Conservation (phyloP, 2,797 vertebrate genomes). For the Chaetophractus vellerosus region DNA sequence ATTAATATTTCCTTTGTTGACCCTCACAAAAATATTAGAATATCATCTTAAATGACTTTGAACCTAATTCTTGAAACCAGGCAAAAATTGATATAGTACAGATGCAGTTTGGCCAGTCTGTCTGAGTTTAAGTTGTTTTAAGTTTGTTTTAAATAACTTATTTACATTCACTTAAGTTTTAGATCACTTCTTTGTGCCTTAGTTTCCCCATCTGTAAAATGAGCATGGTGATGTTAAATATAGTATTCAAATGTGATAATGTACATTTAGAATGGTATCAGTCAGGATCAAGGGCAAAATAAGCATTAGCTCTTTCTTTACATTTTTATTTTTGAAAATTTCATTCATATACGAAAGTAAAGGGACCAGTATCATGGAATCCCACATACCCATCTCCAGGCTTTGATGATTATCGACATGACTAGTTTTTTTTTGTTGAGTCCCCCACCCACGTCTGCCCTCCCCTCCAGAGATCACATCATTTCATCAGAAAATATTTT, state of each 20-base stretch:
- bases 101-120: not conserved
- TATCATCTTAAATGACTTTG: not conserved
- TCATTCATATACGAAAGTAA: not conserved
- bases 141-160: no score
- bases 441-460: not conserved
- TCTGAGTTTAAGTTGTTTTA: not conserved
- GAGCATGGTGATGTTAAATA: not conserved
- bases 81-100: not conserved
- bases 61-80: not conserved
- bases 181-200: not conserved
- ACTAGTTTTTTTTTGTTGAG: not conserved
- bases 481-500: not conserved
- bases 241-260: no score
- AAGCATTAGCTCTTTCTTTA: not conserved
- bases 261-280: not conserved
- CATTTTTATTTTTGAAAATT: not conserved
- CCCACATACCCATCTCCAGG: not conserved
- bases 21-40: not conserved
- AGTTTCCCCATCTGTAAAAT: no score
- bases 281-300: not conserved
- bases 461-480: not conserved
- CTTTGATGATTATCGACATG: no score
- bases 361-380: not conserved
- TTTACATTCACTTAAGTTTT: not conserved
- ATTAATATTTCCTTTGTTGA: not conserved